Percentiles rank a stretch among this genome's conserved stretches.
phyloP scores from a whole-genome alignment of 2,113 vertebrate species.

The Myrmophylax atrothorax region DNA sequence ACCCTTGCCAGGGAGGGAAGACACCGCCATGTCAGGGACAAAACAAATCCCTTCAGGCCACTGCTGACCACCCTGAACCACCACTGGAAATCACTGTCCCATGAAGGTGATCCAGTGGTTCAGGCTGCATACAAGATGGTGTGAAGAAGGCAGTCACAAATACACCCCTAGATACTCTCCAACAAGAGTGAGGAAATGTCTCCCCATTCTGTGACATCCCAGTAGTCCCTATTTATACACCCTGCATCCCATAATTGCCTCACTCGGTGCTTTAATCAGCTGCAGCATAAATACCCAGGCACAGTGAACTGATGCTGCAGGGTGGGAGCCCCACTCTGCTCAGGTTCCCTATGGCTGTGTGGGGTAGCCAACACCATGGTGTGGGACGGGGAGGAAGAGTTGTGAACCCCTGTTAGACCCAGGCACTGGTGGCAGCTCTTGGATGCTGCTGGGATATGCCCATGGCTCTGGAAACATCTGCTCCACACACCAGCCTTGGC shows the following conservation, averaged over 20 bases:
- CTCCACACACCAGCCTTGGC: neutral
- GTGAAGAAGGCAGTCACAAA: neutral
- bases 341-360: neutral
- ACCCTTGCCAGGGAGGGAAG: neutral
- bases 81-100: accelerated
- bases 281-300: accelerated
- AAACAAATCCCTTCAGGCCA: neutral
- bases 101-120: neutral
- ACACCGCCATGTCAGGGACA: neutral
- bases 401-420: neutral
- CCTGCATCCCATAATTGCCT: neutral
- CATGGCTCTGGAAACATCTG: neutral
- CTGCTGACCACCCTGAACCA: accelerated
- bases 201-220: neutral
- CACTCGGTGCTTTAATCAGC: neutral
- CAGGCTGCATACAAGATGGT: neutral
- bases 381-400: neutral
- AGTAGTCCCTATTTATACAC: neutral
- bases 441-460: neutral
- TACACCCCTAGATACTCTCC: neutral
- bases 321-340: neutral
- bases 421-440: neutral
- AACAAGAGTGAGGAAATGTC: neutral
- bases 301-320: neutral
- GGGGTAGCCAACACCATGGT: neutral